Evolutionary conservation across 1,140 invertebrate genomes (phyloP).

Genomic region (Notospermus geniculatus): DNA sequence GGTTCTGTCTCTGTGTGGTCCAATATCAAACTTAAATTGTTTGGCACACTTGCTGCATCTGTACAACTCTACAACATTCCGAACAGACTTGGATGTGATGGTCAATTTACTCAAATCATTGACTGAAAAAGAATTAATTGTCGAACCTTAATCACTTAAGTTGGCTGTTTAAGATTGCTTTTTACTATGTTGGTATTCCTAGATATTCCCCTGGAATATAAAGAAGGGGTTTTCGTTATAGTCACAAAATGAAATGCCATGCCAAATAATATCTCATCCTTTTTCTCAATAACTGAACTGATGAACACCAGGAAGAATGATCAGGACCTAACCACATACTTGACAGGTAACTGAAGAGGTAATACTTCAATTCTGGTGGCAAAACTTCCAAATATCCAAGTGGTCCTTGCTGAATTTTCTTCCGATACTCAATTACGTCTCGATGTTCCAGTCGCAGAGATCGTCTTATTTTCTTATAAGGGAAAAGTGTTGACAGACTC

Average conservation of each 20-base stretch:
- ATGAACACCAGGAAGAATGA: not conserved
- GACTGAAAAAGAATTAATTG: slow-evolving; percentile 12
- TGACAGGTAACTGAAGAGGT: slow-evolving; percentile 42
- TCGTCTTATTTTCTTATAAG: slow-evolving; percentile 44
- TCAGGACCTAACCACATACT: no score
- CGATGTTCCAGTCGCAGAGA: slow-evolving; percentile 44
- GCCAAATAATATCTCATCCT: no score
- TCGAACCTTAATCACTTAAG: no score
- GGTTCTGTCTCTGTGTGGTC: slow-evolving; percentile 21
- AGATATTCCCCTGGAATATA: no score
- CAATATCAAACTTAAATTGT: slow-evolving; percentile 20
- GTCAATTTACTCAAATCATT: slow-evolving; percentile 47
- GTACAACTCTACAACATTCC: slow-evolving; percentile 50
- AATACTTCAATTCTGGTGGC: slow-evolving; percentile 50
- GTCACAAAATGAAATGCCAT: no score
- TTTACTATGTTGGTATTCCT: no score
- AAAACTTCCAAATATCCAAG: slow-evolving; percentile 49
- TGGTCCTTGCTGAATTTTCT: slow-evolving; percentile 29
- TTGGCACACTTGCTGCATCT: slow-evolving; percentile 26
- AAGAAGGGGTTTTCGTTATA: no score
- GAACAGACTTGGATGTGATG: slow-evolving; percentile 50
- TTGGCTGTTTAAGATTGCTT: no score
- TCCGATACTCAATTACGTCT: slow-evolving; percentile 27
- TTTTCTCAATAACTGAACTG: not conserved
- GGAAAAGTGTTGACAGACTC: slow-evolving; percentile 28